Conservation (phyloP, 2,113 vertebrate species). For the Eubucco bourcierii region DNA sequence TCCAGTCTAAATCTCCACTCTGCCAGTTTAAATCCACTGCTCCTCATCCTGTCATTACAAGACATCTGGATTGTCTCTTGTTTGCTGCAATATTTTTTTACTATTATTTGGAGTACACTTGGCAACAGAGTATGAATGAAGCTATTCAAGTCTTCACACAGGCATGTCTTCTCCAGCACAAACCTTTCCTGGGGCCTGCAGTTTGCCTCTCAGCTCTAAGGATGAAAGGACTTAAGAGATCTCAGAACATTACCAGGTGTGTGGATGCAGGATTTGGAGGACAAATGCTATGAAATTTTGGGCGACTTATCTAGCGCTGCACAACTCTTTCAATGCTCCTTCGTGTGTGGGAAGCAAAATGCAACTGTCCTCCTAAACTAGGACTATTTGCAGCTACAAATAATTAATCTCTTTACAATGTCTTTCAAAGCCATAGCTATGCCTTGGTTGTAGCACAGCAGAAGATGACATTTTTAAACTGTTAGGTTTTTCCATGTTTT, state of each 20-base stretch:
- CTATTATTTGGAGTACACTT: neutral
- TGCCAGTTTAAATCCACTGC: too few relatives aligned
- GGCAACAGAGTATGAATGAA: neutral
- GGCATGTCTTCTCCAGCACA: neutral
- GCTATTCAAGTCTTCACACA: neutral
- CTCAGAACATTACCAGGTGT: neutral
- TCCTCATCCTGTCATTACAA: too few relatives aligned
- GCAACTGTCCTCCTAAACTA: neutral
- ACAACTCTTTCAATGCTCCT: neutral
- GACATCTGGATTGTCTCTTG: neutral
- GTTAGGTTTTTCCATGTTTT: neutral
- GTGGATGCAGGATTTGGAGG: neutral
- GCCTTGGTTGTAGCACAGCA: neutral
- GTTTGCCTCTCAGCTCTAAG: neutral
- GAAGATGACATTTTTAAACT: neutral
- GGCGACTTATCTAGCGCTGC: neutral
- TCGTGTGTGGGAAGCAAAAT: neutral
- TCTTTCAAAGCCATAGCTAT: neutral
- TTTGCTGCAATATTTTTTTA: neutral
- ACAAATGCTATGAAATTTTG: rapidly evolving
- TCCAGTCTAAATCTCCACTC: too few relatives aligned
- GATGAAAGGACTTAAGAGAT: neutral
- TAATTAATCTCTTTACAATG: neutral
- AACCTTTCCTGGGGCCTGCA: neutral
- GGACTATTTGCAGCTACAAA: neutral